phyloP scores from a whole-genome alignment of 1,140 invertebrate genomes.

The Drusus annulatus region DNA sequence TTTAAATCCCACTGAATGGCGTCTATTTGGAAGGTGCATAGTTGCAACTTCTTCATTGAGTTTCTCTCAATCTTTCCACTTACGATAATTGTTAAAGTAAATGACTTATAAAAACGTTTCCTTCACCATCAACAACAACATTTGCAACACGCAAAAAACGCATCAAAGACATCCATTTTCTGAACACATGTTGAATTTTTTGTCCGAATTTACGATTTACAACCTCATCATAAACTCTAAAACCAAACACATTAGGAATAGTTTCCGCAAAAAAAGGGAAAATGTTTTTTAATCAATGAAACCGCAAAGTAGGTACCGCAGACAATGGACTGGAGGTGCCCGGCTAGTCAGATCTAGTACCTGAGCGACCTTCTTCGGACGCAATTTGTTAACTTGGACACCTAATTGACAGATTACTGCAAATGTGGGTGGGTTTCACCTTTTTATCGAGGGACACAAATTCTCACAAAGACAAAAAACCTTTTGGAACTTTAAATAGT shows the following conservation, averaged over 20 bases:
- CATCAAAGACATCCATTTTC: background rate
- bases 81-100: no score
- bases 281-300: constrained; percentile 10
- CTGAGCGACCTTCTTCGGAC: constrained; percentile 11
- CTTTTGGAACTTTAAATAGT: background rate
- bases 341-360: background rate
- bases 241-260: background rate
- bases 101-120: no score
- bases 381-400: constrained; percentile 16
- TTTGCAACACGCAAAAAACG: no score
- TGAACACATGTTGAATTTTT: background rate
- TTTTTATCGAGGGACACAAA: background rate
- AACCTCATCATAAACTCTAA: background rate
- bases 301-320: constrained; percentile 1
- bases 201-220: background rate
- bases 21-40: no score
- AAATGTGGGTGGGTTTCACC: background rate
- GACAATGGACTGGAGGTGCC: background rate
- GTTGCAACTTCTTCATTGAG: no score
- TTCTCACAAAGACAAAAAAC: constrained; percentile 19
- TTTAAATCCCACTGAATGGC: no score
- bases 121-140: no score
- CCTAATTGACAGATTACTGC: constrained; percentile 24
- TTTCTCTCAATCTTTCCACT: no score
- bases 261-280: constrained; percentile 5